Base-by-base conservation (phyloP, 2,888 invertebrate genomes). In the Thera britannica region DNA sequence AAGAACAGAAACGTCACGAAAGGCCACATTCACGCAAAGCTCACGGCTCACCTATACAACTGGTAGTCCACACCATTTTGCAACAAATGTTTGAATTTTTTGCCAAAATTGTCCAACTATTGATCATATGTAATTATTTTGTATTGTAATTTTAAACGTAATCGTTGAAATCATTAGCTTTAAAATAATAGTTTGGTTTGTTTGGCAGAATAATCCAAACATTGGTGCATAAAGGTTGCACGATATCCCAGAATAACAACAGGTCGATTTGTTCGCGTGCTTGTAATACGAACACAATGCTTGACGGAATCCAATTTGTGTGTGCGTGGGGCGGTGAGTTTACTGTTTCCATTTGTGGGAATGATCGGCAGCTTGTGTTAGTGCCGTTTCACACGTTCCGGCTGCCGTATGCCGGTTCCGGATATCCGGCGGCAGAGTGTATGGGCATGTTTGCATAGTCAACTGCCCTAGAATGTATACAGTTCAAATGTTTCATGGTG, bases 241-340 rank as follows among this genome's bases (percentile, higher is more conserved):
- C 34, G 12, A 69, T 49, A 59, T 56, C 44, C 38, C 58, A 58
- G 48, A 23, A 58, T 52, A 56, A 57, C 54, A 61, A 75, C 75
- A 74, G 67, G 70, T 74, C 74, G 72, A 69, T 70, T 70, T 69
- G 65, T 70, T 76, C 79, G 74, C 75, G 75, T 76, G 79, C 81
- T 77, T 76, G 85, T 83, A 80, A 86, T 87, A 87, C 87, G 88
- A 88, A 88, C 88, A 89, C 87, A 87, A 85, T 71, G 71, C 71
- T 72, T 77, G 64, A 65, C 62, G 36, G 71, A 67, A 62, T 70
- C 59, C 71, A 63, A 72, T 67, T 61, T 62, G 38, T 56, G 11
- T 56, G 58, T 54, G 49, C 49, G 46, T 62, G 44, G 38, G 35
- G 8, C 9, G 56, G 58, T 67, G 63, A 62, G 38, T 58, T 67